phyloP scores from a whole-genome alignment of 2,888 invertebrate genomes.

The Calameuta filiformis region DNA sequence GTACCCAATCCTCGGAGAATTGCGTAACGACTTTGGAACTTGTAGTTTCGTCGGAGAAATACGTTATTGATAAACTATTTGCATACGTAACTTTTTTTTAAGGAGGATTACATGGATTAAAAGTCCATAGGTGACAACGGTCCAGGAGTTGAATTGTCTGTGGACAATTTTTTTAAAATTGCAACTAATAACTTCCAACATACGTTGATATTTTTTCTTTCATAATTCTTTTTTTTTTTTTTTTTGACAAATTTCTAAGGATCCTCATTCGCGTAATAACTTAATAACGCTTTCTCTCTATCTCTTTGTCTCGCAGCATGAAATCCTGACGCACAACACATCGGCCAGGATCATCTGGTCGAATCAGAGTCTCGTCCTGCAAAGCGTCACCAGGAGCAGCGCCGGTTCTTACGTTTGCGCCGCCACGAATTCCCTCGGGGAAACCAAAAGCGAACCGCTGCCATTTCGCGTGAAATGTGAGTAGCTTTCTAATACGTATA shows the following conservation, averaged over 20 bases:
- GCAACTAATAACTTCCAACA: too few species aligned
- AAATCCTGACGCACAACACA: constrained; percentile 84
- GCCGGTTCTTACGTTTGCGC: constrained; percentile 90
- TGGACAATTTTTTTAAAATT: too few species aligned
- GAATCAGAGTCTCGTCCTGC: constrained; percentile 91
- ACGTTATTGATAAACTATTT: background rate
- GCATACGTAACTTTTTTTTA: too few species aligned
- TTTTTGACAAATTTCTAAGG: background rate
- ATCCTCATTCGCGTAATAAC: background rate
- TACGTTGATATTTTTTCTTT: background rate
- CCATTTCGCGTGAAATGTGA: constrained; percentile 89
- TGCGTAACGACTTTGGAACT: background rate
- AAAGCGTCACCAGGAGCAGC: constrained; percentile 86
- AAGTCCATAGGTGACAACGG: too few species aligned
- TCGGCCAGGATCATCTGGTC: constrained; percentile 89
- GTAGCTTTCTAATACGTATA: constrained; percentile 59
- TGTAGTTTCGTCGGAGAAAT: background rate
- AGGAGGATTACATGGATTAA: too few species aligned
- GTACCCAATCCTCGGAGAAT: background rate
- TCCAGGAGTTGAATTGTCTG: too few species aligned
- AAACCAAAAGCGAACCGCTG: constrained; percentile 87
- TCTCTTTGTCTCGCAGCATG: constrained; percentile 73
- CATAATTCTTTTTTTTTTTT: too few species aligned
- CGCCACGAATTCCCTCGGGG: constrained; percentile 88
- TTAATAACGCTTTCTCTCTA: constrained; percentile 11